Evolutionary conservation across 2,797 vertebrate species (phyloP).

Genomic region (Sebastes trivittatus): DNA sequence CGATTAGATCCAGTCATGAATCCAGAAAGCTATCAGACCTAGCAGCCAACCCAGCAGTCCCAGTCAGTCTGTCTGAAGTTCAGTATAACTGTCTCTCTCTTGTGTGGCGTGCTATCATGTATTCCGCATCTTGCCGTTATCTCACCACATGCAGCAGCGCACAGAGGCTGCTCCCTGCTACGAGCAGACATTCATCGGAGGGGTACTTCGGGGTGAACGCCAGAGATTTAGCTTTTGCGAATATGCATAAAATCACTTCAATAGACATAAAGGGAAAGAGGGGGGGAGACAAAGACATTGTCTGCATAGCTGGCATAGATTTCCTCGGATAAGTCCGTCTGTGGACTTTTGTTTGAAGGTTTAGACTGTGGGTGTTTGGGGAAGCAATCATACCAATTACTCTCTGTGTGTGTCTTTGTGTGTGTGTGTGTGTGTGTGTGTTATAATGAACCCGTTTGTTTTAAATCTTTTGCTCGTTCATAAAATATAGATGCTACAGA

Average conservation of each 20-base stretch:
- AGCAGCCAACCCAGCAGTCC: constrained; percentile 1
- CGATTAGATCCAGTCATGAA: neutral
- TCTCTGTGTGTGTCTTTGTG: constrained; percentile 28
- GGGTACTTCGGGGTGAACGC: constrained; percentile 27
- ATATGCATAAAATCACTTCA: constrained; percentile 65
- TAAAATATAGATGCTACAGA: constrained; percentile 68
- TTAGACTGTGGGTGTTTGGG: constrained; percentile 61
- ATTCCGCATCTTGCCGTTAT: constrained; percentile 30
- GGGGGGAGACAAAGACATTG: constrained; percentile 39
- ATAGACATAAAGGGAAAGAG: constrained; percentile 22
- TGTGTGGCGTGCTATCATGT: constrained; percentile 23
- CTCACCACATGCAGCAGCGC: constrained; percentile 25
- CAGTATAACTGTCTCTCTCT: neutral
- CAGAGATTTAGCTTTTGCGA: constrained; percentile 62
- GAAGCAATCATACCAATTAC: constrained; percentile 70
- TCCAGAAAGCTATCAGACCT: neutral
- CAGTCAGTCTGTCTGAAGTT: constrained; percentile 11
- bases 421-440: constrained; percentile 14
- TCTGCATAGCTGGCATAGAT: constrained; percentile 53
- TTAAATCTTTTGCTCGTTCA: constrained; percentile 64
- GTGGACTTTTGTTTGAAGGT: constrained; percentile 62
- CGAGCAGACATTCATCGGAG: constrained; percentile 23
- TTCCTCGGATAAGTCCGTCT: constrained; percentile 44
- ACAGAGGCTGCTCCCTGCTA: constrained; percentile 36
- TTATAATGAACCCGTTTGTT: constrained; percentile 57